A percentile compares a stretch with the other conserved stretches of the same genome.
These are phyloP conservation scores for Corydoras sp. DNA, from an alignment of 2,113 vertebrate genomes.

Conservation along the genomic window DNA sequence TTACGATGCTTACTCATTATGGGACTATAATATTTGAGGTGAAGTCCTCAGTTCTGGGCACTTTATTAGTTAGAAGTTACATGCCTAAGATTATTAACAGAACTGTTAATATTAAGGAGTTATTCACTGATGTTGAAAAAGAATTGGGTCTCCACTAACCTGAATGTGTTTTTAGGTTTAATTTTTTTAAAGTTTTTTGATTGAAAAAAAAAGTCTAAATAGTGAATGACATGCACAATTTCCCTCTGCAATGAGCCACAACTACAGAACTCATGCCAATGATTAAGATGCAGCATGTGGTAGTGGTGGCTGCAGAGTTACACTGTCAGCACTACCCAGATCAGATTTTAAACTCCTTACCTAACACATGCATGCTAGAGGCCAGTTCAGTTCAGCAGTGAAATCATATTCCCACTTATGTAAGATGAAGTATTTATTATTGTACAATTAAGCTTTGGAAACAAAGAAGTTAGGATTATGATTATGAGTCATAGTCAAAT, in stretches of 20 bases:
- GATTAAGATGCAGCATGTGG: conserved; percentile 56
- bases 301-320: conserved; percentile 50
- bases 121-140: too few relatives aligned
- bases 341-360: conserved; percentile 48
- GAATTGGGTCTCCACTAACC: too few relatives aligned
- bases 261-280: conserved; percentile 61
- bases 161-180: too few relatives aligned
- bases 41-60: background rate
- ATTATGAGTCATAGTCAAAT: too few relatives aligned
- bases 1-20: background rate
- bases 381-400: conserved; percentile 3
- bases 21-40: background rate
- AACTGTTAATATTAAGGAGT: too few relatives aligned
- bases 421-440: background rate
- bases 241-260: conserved; percentile 22
- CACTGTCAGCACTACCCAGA: conserved; percentile 54
- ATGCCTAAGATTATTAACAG: too few relatives aligned
- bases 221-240: too few relatives aligned
- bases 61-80: too few relatives aligned
- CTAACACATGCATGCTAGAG: conserved; percentile 18
- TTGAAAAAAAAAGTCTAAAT: too few relatives aligned
- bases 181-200: too few relatives aligned
- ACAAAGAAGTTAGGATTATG: too few relatives aligned
- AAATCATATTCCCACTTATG: conserved; percentile 1
- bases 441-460: too few relatives aligned